phyloP scores from a whole-genome alignment of 1,140 invertebrate genomes.

The Teleogryllus occipitalis region DNA sequence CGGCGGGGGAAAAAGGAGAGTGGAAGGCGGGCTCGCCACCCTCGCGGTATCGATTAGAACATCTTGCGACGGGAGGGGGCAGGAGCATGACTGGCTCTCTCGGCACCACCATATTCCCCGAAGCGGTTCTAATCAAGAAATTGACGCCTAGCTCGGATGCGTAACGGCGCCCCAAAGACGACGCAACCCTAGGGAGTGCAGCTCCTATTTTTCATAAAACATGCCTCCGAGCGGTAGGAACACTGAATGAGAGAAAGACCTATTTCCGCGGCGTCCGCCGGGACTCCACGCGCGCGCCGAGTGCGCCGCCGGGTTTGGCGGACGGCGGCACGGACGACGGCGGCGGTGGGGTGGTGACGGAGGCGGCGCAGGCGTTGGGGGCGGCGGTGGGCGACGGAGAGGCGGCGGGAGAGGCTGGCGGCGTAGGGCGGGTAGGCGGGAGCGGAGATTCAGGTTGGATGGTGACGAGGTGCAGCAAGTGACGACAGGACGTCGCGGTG shows the following conservation, averaged over 20 bases:
- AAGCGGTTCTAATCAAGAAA: background rate
- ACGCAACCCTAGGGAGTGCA: background rate
- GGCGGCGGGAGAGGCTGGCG: too few relatives aligned
- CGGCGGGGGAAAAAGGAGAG: background rate
- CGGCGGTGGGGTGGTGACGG: too few relatives aligned
- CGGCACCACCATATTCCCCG: background rate
- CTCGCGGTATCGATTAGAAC: background rate
- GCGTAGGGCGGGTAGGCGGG: too few relatives aligned
- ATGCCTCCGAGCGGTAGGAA: background rate
- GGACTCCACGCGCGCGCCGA: too few relatives aligned
- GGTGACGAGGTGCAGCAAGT: too few relatives aligned
- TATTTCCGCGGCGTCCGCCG: background rate
- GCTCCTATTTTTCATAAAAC: conserved; percentile 1
- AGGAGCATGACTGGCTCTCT: background rate
- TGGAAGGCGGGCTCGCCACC: background rate
- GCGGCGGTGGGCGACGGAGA: too few relatives aligned
- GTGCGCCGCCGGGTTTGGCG: too few relatives aligned
- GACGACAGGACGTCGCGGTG: too few relatives aligned
- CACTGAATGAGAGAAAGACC: background rate
- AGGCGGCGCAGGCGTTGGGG: too few relatives aligned
- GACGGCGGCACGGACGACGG: too few relatives aligned
- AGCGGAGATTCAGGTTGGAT: too few relatives aligned
- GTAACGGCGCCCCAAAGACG: background rate
- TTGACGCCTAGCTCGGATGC: background rate
- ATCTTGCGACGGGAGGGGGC: conserved; percentile 2